Conservation (phyloP, 2,113 vertebrate species). For the Connochaetes taurinus region DNA sequence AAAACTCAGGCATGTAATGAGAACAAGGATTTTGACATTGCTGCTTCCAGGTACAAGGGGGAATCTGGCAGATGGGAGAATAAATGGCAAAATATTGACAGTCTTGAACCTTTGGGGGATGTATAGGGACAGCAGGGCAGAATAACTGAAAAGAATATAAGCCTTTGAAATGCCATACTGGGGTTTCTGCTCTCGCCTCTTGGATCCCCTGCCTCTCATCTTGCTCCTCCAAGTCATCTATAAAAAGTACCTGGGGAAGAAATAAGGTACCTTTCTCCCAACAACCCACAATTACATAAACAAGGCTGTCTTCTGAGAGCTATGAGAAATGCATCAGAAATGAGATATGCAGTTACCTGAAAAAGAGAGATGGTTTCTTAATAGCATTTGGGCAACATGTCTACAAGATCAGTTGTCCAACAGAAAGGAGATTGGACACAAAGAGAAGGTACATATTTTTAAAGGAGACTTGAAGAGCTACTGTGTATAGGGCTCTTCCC, state of each 20-base stretch:
- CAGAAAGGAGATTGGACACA: neutral
- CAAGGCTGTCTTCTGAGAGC: slow-evolving; percentile 3
- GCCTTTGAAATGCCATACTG: neutral
- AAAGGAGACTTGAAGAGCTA: neutral
- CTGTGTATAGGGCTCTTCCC: neutral
- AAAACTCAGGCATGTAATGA: neutral
- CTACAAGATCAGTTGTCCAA: neutral
- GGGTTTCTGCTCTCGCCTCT: neutral
- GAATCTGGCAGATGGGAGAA: neutral
- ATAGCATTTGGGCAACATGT: neutral
- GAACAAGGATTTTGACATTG: neutral
- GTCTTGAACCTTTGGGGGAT: neutral
- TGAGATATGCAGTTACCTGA: neutral
- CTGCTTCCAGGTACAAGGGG: neutral
- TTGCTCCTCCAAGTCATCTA: neutral
- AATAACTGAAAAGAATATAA: neutral
- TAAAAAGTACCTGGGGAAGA: neutral
- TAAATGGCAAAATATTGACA: neutral
- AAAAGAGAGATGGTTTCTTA: neutral
- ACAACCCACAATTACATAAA: neutral
- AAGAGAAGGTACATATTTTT: neutral
- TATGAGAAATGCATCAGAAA: slow-evolving; percentile 10
- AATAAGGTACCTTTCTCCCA: neutral
- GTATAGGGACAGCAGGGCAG: neutral
- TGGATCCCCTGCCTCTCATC: neutral